Evolutionary conservation across 2,888 invertebrate species (phyloP), one percentile per base, ranked within the genome.

Genomic region (Dicranocentrus wangi): DNA sequence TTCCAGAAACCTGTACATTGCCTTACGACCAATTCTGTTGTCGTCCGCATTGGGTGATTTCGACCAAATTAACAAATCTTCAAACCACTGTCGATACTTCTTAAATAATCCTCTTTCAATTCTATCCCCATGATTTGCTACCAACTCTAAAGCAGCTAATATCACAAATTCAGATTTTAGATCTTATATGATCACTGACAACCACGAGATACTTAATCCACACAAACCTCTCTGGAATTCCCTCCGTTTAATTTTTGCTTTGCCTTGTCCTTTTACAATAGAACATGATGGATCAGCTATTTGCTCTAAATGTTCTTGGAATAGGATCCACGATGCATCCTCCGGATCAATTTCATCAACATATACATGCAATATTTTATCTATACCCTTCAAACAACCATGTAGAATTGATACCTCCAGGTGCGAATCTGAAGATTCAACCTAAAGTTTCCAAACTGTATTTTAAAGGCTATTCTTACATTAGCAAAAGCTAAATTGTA

Each of bases 211-310:
- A 39, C 39, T 39, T 13, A 39, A 8, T 32, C 10, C 32, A 32
- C 10, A 32, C 47, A 47, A 47, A 47, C 86, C 82, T 71, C 87
- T 63, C 69, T 86, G 86, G 81, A 86, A 87, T 69, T 87, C 87
- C 13, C 87, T 53, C 3, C 87, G 82, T 47, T 85, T 85, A 5
- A 86, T 13, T 25, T 84, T 81, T 7, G 58, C 63, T 27, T 75
- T 55, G 10, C 69, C 72, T 2, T 39, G 60, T 13, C 68, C 53
- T 63, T 78, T 79, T 1, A 69, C 75, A n/a, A 87, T 85, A 0
- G 87, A 87, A 23, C 66, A 77, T 27, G 78, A 61, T 0, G 87
- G 87, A 82, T 87, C 83, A 1, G 86, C 63, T n/a, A 87, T 83
- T 72, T 83, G 63, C 47, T 85, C 84, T 21, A 87, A 73, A 43